Conservation (phyloP, 2,797 vertebrate species). For the Tachyglossus aculeatus region DNA sequence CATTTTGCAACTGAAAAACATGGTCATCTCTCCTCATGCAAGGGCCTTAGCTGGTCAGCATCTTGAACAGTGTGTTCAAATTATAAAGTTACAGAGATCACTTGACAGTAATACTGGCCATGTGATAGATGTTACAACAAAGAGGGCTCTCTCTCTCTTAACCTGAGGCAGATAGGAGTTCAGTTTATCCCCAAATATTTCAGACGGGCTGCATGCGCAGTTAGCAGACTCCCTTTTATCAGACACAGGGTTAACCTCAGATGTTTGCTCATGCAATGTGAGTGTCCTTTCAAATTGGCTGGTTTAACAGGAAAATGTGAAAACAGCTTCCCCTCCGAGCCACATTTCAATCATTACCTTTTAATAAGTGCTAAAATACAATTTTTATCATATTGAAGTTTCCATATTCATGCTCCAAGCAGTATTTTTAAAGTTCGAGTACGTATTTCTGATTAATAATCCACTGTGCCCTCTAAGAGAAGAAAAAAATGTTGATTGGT, state of each 20-base stretch:
- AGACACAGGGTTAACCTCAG: neutral
- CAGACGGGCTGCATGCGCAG: neutral
- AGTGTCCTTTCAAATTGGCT: conserved; percentile 25
- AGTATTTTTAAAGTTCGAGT: conserved; percentile 30
- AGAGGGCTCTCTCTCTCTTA: conserved; percentile 23
- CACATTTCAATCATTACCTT: neutral
- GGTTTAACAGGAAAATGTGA: conserved; percentile 29
- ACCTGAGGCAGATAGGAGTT: conserved; percentile 1
- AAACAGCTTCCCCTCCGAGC: conserved; percentile 17
- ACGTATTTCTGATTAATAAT: conserved; percentile 32
- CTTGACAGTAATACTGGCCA: conserved; percentile 33
- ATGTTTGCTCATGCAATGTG: conserved; percentile 18
- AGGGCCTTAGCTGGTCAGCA: neutral
- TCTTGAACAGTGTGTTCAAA: conserved; percentile 28
- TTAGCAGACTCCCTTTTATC: conserved; percentile 4
- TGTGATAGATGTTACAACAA: conserved; percentile 3
- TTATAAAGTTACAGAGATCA: conserved; percentile 44
- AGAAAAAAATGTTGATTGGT: conserved; percentile 7
- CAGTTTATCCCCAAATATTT: neutral
- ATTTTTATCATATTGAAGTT: too few species aligned
- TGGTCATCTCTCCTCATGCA: conserved; percentile 33
- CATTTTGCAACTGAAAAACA: conserved; percentile 38
- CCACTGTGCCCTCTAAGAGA: conserved; percentile 25
- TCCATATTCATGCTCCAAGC: conserved; percentile 31
- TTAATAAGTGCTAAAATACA: neutral